Conservation (phyloP, 2,888 invertebrate genomes). For the Agonopterix subpropinquella region DNA sequence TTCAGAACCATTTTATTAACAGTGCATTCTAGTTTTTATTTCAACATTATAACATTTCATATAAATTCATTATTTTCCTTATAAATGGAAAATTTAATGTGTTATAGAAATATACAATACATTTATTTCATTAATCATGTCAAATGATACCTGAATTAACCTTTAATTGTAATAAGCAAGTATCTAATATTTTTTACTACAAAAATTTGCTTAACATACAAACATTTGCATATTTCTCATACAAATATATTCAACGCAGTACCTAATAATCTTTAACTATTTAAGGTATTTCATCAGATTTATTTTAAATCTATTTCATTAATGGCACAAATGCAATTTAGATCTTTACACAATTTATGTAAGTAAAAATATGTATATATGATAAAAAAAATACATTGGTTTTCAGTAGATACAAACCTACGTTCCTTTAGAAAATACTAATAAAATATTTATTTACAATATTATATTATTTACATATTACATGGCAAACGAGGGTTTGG, state of each 20-base stretch:
- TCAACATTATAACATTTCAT: too few species aligned
- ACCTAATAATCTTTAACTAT: not conserved
- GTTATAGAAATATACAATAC: too few species aligned
- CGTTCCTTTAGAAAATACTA: conserved; percentile 9
- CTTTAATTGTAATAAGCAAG: too few species aligned
- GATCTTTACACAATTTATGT: conserved; percentile 26
- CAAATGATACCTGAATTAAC: too few species aligned
- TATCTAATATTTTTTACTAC: too few species aligned
- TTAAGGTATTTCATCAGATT: too few species aligned
- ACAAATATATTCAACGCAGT: not conserved
- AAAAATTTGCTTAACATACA: too few species aligned
- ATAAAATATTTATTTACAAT: conserved; percentile 13
- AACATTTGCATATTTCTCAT: not conserved
- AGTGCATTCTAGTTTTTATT: too few species aligned
- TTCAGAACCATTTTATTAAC: too few species aligned
- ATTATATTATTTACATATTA: conserved; percentile 41
- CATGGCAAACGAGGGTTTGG: conserved; percentile 67
- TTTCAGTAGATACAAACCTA: conserved; percentile 22
- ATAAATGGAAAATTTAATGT: too few species aligned
- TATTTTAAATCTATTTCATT: conserved; percentile 25
- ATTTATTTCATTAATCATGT: too few species aligned
- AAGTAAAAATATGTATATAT: conserved; percentile 16
- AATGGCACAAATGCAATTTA: conserved; percentile 55
- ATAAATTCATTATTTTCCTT: too few species aligned
- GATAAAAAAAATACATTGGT: conserved; percentile 12